Base-by-base conservation (phyloP, 1,140 invertebrate species). In the Sminthurides bifidus region DNA sequence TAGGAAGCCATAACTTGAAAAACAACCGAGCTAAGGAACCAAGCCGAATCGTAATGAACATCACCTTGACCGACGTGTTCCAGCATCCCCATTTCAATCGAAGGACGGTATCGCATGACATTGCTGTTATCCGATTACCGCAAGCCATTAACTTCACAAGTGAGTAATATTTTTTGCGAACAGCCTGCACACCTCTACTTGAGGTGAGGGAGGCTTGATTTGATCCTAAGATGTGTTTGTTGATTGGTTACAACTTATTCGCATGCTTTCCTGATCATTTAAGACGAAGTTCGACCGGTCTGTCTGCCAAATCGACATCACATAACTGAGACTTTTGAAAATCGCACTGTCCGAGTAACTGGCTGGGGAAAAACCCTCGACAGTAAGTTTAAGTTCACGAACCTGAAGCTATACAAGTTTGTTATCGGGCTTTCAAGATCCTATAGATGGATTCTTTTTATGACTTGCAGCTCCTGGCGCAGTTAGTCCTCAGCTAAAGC, bases 291-390 rank as follows among this genome's bases (percentile, higher is more conserved):
- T 27, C 33, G 35, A 19, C 63, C 63, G n/a, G 35, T 65, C 27
- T 65, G 63, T 35, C 30, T 65, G 3, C 63, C 63, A 51, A 61
- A 61, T 27, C 38, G 56, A 26, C 49, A 60, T 40, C 52, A 54
- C 21, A 27, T 43, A 2, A n/a, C 49, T 0, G 44, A 60, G 24
- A 61, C 53, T 1, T 61, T 54, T 52, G 37, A 37, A 12, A 54
- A 53, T 23, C 45, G 58, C 2, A 2, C 33, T 17, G 56, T 65
- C 19, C 41, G 54, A 15, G 56, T 65, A 24, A 44, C 60, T 1
- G 61, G 61, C 21, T 63, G 61, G 60, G 61, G 61, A 53, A 60
- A 58, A 51, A 52, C 58, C 1, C 35, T 50, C 29, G 61, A 63
- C 43, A 29, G 61, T 63, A 56, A 59, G 50, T 26, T 56, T n/a